Conservation (phyloP, 2,113 vertebrate genomes). For the Oreochromis spilurus region DNA sequence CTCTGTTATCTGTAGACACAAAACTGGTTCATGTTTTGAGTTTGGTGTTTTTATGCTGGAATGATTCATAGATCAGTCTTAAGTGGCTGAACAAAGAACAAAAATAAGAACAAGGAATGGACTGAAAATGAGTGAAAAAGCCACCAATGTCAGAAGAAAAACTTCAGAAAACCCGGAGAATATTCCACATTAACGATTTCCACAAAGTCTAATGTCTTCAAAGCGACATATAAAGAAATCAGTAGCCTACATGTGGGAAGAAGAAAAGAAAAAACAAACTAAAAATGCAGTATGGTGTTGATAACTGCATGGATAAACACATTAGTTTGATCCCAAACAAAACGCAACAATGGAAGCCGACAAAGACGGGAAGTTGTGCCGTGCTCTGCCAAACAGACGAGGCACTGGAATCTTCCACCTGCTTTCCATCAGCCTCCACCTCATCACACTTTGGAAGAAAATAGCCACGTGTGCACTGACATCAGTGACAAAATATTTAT, state of each 20-base stretch:
- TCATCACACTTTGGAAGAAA: not conserved
- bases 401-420: constrained; percentile 48
- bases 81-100: not conserved
- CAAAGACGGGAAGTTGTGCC: constrained; percentile 64
- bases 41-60: not conserved
- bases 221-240: not conserved
- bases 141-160: not conserved
- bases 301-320: not conserved
- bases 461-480: not conserved
- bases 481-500: not conserved
- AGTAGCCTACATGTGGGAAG: not conserved
- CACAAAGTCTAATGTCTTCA: not conserved
- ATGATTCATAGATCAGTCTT: not conserved
- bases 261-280: fast-evolving
- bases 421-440: constrained; percentile 1
- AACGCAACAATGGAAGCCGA: constrained; percentile 49
- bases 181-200: not conserved
- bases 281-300: not conserved
- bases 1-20: not conserved
- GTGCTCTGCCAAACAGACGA: constrained; percentile 4
- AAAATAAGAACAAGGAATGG: not conserved
- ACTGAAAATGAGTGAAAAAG: not conserved
- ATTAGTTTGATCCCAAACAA: constrained; percentile 44
- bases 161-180: not conserved
- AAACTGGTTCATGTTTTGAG: not conserved